Evolutionary conservation across 2,888 invertebrate genomes (phyloP), one percentile per base, ranked within the genome.

Genomic region (Ophion ventricosus): DNA sequence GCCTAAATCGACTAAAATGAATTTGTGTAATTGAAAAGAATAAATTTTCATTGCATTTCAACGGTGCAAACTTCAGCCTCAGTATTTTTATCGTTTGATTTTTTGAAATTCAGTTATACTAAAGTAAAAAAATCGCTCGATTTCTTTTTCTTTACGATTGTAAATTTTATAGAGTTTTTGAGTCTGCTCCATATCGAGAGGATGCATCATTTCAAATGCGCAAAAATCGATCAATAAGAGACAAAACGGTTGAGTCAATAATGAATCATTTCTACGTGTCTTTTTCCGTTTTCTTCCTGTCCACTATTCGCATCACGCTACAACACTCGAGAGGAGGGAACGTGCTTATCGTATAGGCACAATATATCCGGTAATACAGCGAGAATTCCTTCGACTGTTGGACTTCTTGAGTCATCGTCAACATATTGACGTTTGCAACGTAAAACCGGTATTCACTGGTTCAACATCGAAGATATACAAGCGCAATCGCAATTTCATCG

Each of bases 381-480:
- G 14, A 70, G 29, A 73, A 57, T 57, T 64, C 23, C 25, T 29
- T 49, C 17, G 29, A 43, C 49, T 25, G 26, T 63, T 23, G 17
- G 43, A 43, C 40, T 80, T 80, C 57, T 73, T 66, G 57, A 80
- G 66, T 66, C 64, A 66, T 80, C 72, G 40, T 14, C 40, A 61
- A 57, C 20, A 56, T 57, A 73, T 43, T 63, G 35, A 23, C 29
- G 40, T n/a, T 43, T 43, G 43, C 43, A 23, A 35, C 29, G 64
- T 35, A 66, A 72, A 84, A 84, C 84, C 81, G 84, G 81, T 84
- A 81, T 81, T 72, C 29, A 54, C 78, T 63, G 56, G 40, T 56
- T 64, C 26, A 80, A 66, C 67, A 72, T 14, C 57, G n/a, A 25
- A 14, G 23, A 11, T 17, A 69, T 54, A 63, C 61, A 63, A 64